These are phyloP conservation scores for Drosophila mimetica DNA, from an alignment of 2,888 invertebrate species.

Conservation along the genomic window DNA sequence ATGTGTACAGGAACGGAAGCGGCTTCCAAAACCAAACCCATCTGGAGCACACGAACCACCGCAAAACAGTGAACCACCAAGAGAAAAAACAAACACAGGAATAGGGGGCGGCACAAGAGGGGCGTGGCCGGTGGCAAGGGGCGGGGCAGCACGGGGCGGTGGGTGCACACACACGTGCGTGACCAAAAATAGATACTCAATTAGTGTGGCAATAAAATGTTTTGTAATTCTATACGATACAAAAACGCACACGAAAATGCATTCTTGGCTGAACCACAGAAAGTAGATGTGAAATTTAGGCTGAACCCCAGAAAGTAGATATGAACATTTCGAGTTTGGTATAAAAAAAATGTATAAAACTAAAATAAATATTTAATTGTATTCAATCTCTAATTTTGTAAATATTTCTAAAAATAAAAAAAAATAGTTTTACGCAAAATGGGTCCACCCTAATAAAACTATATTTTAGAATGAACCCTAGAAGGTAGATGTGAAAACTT, in stretches of 20 bases:
- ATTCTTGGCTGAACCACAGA: conserved; percentile 7
- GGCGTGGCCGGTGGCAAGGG: conserved; percentile 15
- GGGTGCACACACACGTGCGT: conserved; percentile 60
- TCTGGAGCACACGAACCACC: conserved; percentile 15
- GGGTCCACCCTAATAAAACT: background rate
- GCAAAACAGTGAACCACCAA: conserved; percentile 24
- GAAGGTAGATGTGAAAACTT: too few species aligned
- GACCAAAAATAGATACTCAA: conserved; percentile 74
- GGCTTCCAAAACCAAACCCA: conserved; percentile 26
- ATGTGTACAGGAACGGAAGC: conserved; percentile 21
- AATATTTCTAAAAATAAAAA: background rate
- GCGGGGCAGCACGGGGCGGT: background rate
- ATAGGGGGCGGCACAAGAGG: background rate
- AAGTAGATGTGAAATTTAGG: background rate
- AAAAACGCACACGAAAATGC: conserved; percentile 35
- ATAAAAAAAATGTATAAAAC: background rate
- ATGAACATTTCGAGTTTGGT: background rate
- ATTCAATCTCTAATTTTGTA: background rate
- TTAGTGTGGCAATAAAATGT: conserved; percentile 71
- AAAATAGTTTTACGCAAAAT: too few species aligned
- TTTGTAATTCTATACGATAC: conserved; percentile 61
- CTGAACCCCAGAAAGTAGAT: background rate
- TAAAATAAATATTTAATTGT: background rate
- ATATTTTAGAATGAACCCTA: too few species aligned
- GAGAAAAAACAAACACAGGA: conserved; percentile 4